phyloP scores from a whole-genome alignment of 2,797 vertebrate genomes.

The Phataginus tetradactyla region DNA sequence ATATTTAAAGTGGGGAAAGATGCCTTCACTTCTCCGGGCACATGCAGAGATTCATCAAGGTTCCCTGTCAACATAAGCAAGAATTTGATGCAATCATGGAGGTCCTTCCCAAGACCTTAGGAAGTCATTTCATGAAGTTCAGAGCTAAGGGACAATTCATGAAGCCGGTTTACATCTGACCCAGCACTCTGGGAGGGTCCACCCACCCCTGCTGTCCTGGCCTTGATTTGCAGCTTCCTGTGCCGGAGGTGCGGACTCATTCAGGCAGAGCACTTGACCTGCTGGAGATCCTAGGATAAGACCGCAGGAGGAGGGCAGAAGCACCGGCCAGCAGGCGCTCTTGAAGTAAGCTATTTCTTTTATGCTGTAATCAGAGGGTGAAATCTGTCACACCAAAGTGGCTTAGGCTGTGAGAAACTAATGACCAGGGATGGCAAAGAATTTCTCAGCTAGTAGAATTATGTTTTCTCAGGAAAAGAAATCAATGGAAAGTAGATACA shows the following conservation, averaged over 20 bases:
- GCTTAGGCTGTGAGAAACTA: conserved; percentile 35
- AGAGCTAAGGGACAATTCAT: conserved; percentile 72
- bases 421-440: background rate
- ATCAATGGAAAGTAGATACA: conserved; percentile 57
- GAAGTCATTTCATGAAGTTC: conserved; percentile 74
- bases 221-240: conserved; percentile 77
- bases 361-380: background rate
- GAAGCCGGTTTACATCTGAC: conserved; percentile 69
- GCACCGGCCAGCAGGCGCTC: background rate
- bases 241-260: conserved; percentile 1
- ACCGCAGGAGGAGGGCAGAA: background rate
- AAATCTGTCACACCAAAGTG: conserved; percentile 42
- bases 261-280: conserved; percentile 6
- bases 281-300: conserved; percentile 39
- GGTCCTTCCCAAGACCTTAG: conserved; percentile 74
- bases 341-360: conserved; percentile 30
- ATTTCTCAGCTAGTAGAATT: conserved; percentile 57
- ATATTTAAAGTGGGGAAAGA: conserved; percentile 79
- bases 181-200: background rate
- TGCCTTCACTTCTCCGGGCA: conserved; percentile 81
- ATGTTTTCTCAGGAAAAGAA: conserved; percentile 56
- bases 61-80: conserved; percentile 73
- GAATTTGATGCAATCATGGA: conserved; percentile 77
- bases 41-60: conserved; percentile 78
- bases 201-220: conserved; percentile 29